Evolutionary conservation across 2,113 vertebrate genomes (phyloP).

Genomic region (Leiothrix lutea): DNA sequence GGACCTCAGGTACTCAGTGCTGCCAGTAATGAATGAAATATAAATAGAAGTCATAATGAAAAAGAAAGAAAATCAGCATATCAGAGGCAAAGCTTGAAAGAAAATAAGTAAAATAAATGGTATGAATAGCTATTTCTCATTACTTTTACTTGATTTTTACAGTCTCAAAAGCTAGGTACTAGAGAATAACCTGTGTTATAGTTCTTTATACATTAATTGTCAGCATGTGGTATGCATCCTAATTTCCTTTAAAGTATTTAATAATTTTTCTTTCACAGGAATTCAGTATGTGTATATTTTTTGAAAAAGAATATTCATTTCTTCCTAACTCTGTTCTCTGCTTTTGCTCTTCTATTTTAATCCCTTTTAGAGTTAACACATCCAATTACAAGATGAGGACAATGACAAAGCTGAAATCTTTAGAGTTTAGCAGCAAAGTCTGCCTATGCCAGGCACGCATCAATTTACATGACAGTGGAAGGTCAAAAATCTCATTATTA

Average conservation of each 20-base stretch:
- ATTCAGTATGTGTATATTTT: neutral
- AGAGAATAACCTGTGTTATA: neutral
- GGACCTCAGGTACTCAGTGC: neutral
- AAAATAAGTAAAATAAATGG: neutral
- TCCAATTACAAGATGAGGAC: neutral
- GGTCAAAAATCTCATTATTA: slow-evolving; percentile 20
- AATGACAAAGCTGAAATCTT: slow-evolving; percentile 25
- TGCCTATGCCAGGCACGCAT: neutral
- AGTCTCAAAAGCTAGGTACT: neutral
- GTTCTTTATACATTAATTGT: neutral
- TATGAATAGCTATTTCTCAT: neutral
- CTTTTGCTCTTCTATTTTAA: neutral
- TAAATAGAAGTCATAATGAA: neutral
- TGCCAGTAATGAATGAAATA: neutral
- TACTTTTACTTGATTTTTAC: neutral
- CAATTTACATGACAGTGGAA: slow-evolving; percentile 1
- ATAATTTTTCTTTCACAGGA: neutral
- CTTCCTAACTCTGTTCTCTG: neutral
- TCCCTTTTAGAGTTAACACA: neutral
- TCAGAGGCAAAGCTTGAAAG: neutral
- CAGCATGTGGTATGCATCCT: neutral
- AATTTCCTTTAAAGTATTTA: neutral
- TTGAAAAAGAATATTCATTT: neutral
- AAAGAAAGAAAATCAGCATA: neutral
- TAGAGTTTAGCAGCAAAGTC: neutral